Conservation (phyloP, 1,140 invertebrate genomes). For the Triops cancriformis region DNA sequence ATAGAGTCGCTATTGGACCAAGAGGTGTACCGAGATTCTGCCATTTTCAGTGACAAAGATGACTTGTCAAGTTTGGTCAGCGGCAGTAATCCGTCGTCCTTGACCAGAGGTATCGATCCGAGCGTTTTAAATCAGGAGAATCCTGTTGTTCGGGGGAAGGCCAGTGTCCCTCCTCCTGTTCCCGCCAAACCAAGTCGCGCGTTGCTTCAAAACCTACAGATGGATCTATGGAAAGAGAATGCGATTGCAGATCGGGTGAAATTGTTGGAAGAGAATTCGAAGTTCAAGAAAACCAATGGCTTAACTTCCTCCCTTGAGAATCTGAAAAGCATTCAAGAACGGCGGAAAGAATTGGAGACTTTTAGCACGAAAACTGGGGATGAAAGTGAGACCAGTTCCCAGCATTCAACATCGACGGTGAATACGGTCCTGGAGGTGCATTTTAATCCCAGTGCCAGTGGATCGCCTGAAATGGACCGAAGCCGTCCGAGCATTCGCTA, state of each 20-base stretch:
- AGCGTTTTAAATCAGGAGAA: not conserved
- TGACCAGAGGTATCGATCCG: slow-evolving; percentile 7
- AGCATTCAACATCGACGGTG: slow-evolving; percentile 42
- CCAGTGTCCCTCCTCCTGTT: slow-evolving; percentile 22
- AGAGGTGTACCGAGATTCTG: slow-evolving; percentile 65
- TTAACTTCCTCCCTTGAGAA: slow-evolving; percentile 23
- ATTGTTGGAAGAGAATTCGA: slow-evolving; percentile 19
- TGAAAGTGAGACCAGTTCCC: slow-evolving; percentile 42
- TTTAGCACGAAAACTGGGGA: slow-evolving; percentile 34
- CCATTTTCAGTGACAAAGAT: slow-evolving; percentile 69
- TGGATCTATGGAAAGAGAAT: not conserved
- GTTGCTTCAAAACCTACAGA: not conserved
- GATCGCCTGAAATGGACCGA: slow-evolving; percentile 23
- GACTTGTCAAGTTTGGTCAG: slow-evolving; percentile 37
- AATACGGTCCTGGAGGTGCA: slow-evolving; percentile 40
- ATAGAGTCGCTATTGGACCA: slow-evolving; percentile 54
- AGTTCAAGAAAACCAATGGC: not conserved
- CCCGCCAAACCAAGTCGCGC: slow-evolving; percentile 27
- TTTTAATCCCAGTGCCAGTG: slow-evolving; percentile 26
- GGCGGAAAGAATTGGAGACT: slow-evolving; percentile 35
- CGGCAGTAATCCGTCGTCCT: slow-evolving; percentile 25
- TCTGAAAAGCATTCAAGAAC: slow-evolving; percentile 32
- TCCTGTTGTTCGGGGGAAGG: not conserved
- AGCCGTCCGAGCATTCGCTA: slow-evolving; percentile 31
- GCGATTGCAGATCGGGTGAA: slow-evolving; percentile 21